phyloP scores from a whole-genome alignment of 2,113 vertebrate species.

The Rhinichthys klamathensis region DNA sequence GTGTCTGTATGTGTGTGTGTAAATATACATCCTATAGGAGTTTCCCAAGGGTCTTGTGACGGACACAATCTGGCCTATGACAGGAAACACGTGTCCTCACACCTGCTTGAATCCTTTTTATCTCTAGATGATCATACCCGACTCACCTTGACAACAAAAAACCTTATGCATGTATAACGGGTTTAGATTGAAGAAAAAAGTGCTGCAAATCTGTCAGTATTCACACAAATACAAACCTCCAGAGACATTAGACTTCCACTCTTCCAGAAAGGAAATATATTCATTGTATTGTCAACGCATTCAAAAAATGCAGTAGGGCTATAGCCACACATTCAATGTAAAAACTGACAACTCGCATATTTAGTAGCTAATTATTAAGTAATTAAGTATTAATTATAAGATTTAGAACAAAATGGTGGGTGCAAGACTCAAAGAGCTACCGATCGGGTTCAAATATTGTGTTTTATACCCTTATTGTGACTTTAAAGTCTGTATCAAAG shows the following conservation, averaged over 20 bases:
- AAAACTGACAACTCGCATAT: not conserved
- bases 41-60: not conserved
- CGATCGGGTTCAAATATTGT: not conserved
- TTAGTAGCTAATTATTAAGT: not conserved
- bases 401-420: not conserved
- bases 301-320: not conserved
- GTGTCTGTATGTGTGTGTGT: not conserved
- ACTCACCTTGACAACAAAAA: not conserved
- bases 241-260: not conserved
- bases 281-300: not conserved
- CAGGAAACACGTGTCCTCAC: constrained; percentile 16
- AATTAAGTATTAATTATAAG: not conserved
- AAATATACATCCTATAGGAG: not conserved
- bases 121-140: not conserved
- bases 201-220: not conserved
- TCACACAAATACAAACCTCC: not conserved
- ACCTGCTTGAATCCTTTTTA: constrained; percentile 27
- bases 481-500: no score
- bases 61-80: not conserved
- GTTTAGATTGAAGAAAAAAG: not conserved
- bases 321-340: not conserved
- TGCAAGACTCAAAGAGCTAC: not conserved
- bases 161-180: not conserved
- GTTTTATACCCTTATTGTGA: not conserved
- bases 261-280: not conserved